Percentiles rank a stretch among this genome's conserved stretches.
Evolutionary conservation across 2,888 invertebrate species (phyloP).

Genomic region (Zaprionus lineosus): DNA sequence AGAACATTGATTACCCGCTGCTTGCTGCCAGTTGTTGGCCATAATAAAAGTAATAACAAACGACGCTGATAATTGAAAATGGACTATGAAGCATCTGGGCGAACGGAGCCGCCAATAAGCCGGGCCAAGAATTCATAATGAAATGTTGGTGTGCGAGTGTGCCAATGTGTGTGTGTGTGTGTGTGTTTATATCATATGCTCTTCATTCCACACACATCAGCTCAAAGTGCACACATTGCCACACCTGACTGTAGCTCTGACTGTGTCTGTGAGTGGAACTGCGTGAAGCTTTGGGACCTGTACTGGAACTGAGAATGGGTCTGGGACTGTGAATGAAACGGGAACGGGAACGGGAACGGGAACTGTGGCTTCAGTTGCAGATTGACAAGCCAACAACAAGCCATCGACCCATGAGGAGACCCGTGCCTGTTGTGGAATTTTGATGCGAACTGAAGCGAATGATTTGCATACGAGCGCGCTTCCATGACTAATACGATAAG

Average conservation of each 20-base stretch:
- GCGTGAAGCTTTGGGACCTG: no score
- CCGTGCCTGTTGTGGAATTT: constrained; percentile 59
- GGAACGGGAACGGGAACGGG: no score
- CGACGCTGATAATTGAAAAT: constrained; percentile 77
- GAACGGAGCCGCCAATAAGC: constrained; percentile 46
- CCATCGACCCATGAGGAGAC: constrained; percentile 44
- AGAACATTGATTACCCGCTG: constrained; percentile 76
- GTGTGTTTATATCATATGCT: no score
- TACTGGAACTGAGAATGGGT: no score
- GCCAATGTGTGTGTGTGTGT: no score
- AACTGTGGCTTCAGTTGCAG: constrained; percentile 49
- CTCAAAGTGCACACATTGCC: constrained; percentile 44
- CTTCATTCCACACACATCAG: no score
- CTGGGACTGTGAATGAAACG: no score
- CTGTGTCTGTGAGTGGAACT: constrained; percentile 20
- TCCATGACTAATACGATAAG: constrained; percentile 77
- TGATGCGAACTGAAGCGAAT: constrained; percentile 70
- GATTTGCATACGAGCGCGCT: constrained; percentile 71
- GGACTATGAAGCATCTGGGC: constrained; percentile 64
- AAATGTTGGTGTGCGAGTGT: constrained; percentile 51
- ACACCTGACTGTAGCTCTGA: constrained; percentile 30
- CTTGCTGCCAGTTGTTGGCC: constrained; percentile 45
- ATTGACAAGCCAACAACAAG: constrained; percentile 57
- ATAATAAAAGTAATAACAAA: constrained; percentile 77
- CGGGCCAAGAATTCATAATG: constrained; percentile 62